These are phyloP conservation scores for Henricia sp. DNA, from an alignment of 53 echinoderm and acorn worm genomes.

Conservation along the genomic window DNA sequence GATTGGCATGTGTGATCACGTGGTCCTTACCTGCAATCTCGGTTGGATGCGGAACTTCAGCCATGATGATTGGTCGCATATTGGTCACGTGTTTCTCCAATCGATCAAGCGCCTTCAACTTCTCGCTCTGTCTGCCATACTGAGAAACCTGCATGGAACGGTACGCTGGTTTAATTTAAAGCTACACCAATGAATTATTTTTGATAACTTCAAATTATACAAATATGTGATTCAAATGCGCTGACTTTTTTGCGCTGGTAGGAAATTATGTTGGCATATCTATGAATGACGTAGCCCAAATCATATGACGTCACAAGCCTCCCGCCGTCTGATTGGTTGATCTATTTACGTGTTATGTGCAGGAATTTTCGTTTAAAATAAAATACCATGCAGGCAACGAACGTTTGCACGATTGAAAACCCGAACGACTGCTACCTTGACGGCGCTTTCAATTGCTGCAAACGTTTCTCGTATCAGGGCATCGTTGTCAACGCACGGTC, in stretches of 20 bases:
- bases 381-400: no score
- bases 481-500: slow-evolving; percentile 40
- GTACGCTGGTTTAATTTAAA: background rate
- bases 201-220: no score
- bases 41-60: background rate
- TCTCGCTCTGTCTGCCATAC: slow-evolving; percentile 1
- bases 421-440: slow-evolving; percentile 3
- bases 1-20: no score
- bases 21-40: background rate
- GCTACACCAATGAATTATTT: no score
- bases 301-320: no score
- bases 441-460: slow-evolving; percentile 17
- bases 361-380: no score
- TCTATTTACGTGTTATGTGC: no score
- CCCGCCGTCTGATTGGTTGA: no score
- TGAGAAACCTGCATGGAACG: slow-evolving; percentile 17
- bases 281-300: no score
- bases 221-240: no score
- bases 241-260: background rate
- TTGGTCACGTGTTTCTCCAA: slow-evolving; percentile 33
- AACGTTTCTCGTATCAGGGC: slow-evolving; percentile 19
- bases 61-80: slow-evolving; percentile 35
- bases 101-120: slow-evolving; percentile 7
- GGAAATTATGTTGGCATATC: no score
- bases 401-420: background rate